These are phyloP conservation scores for Ametastegia equiseti DNA, from an alignment of 2,888 invertebrate genomes.

Conservation along the genomic window DNA sequence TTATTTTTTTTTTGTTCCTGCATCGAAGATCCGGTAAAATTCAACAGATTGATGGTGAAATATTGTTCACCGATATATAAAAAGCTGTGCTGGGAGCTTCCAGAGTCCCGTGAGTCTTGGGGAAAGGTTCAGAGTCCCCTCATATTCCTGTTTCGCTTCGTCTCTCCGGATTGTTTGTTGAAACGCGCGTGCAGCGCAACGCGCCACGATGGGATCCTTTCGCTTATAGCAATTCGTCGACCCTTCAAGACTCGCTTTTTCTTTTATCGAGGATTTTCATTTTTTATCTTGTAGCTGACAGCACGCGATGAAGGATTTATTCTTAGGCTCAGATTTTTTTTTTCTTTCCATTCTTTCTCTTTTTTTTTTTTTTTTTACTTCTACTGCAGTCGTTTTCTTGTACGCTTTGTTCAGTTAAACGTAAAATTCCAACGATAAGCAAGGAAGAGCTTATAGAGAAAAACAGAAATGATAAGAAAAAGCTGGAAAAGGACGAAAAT, in stretches of 20 bases:
- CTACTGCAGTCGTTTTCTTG: no score
- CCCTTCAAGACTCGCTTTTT: slow-evolving; percentile 7
- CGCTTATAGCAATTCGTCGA: slow-evolving; percentile 22
- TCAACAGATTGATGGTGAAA: no score
- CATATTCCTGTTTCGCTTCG: neutral
- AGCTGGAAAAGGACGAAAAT: no score
- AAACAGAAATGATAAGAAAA: no score
- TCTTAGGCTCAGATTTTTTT: neutral
- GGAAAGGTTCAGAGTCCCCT: neutral
- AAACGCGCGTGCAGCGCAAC: neutral
- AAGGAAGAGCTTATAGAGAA: no score
- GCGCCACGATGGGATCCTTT: neutral
- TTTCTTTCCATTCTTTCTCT: no score
- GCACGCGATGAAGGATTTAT: neutral
- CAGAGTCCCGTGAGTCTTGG: no score
- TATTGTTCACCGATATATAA: neutral
- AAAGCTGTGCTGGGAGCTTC: no score
- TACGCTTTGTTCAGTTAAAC: neutral
- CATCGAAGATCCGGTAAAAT: neutral
- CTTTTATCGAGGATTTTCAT: slow-evolving; percentile 19
- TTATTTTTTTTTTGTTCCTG: no score
- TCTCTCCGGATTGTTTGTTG: neutral
- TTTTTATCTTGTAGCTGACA: slow-evolving; percentile 1
- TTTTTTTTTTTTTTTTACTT: no score
- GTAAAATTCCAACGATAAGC: neutral